phyloP scores from a whole-genome alignment of 2,888 invertebrate species.

The Cataglyphis albicans region DNA sequence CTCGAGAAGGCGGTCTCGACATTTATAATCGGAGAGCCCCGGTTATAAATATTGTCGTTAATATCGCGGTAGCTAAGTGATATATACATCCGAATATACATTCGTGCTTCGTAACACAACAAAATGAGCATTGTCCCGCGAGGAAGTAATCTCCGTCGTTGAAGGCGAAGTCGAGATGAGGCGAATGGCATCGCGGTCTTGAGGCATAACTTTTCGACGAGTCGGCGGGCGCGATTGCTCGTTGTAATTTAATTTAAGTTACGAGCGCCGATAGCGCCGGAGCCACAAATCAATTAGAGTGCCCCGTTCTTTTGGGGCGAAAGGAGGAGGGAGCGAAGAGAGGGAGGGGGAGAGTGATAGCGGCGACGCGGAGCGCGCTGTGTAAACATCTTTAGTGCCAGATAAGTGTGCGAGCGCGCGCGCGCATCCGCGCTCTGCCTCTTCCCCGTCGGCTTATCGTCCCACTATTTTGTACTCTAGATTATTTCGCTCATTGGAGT shows the following conservation, averaged over 20 bases:
- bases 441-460: conserved; percentile 72
- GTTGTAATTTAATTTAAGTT: conserved; percentile 84
- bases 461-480: conserved; percentile 82
- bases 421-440: conserved; percentile 54
- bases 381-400: conserved; percentile 85
- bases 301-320: conserved; percentile 76
- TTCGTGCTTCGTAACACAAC: background rate
- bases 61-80: background rate
- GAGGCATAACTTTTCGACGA: conserved; percentile 69
- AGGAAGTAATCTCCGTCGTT: conserved; percentile 31
- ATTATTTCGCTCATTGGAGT: conserved; percentile 80
- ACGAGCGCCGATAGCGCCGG: conserved; percentile 81
- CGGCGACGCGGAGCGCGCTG: conserved; percentile 80
- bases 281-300: conserved; percentile 85
- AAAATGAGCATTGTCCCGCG: conserved; percentile 29
- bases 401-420: conserved; percentile 78
- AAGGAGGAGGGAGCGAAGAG: no score
- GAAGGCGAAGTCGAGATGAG: conserved; percentile 20
- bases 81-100: conserved; percentile 1
- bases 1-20: background rate
- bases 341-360: conserved; percentile 74
- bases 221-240: conserved; percentile 77
- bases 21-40: background rate
- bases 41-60: conserved; percentile 17
- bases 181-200: conserved; percentile 62